Base-by-base conservation (phyloP, 2,797 vertebrate genomes). In the Rhinatrema bivittatum region DNA sequence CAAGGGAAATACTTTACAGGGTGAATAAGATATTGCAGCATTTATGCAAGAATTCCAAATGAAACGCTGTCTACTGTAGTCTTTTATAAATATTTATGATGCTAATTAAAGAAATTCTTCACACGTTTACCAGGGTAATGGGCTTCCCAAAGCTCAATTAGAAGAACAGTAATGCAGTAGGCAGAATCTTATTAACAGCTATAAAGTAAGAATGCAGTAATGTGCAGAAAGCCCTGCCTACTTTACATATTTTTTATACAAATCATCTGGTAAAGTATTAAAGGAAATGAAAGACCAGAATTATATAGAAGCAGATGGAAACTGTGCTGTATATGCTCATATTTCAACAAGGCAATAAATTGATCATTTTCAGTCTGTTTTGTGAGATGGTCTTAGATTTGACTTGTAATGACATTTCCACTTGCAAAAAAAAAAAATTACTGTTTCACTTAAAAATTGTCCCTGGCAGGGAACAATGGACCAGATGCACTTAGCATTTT, bases 41-140 rank as follows among this genome's bases (percentile, higher is more conserved):
- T 64, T 65, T 71, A 50, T 53, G 34, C 14, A 67, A 64, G 25
- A 42, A 37, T 33, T 41, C n/a, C 36, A 55, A 78, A 48, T 9
- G 10, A 36, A 69, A 51, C 21, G 60, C 18, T 50, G 13, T 53
- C 36, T 61, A 45, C 33, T 54, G 10, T 40, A 47, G 32, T 45
- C 21, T 58, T 68, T 56, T 59, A 68, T 64, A 72, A 66, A 74
- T 70, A 72, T 68, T 73, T 73, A 62, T 75, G 25, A 42, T 52
- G 39, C 42, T 71, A 71, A 70, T 74, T 67, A 71, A 41, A 61
- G 41, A 71, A 68, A 56, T 45, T 61, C 62, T 43, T 55, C 27
- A 31, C 32, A 42, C n/a, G 16, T 60, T 71, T 72, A 10, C 37
- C 26, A 46, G 26, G 33, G 9, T n/a, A 63, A 42, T 23, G 16